Base-by-base conservation (phyloP, 35 echinoderm and acorn worm genomes). In the Apostichopus japonicus region DNA sequence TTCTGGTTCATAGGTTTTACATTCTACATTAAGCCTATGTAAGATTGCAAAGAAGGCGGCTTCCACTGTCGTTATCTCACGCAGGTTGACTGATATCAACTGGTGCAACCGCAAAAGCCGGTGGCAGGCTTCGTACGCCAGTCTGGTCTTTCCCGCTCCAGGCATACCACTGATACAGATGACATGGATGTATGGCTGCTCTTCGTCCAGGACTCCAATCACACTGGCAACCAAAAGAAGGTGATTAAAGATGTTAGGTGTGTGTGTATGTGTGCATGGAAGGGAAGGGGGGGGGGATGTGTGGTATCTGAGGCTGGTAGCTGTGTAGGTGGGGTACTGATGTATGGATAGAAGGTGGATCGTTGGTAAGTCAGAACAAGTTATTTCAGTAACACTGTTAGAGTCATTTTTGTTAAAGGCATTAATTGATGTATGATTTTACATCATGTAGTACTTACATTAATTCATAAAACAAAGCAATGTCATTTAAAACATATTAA, bases 81-180 rank as follows among this genome's bases (percentile, higher is more conserved):
- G 90, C 4, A 98, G 90, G 62, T 98, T 89, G 51, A 98, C 93
- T 53, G 93, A 93, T 77, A 95, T 92, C 23, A 98, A 78, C 78
- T 98, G 77, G 16, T 92, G 92, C 76, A 77, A 92, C 72, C 87
- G 81, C 23, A 76, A 17, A 56, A 94, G 90, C 13, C 94, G 89
- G 22, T 91, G 79, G 80, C 95, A 96, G 44, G 95, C 92, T 70
- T 99, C 97, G 10, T 96, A 95, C 0, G 97, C 97, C 23, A 99
- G 93, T n/a, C 97, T 73, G 4, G 97, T 99, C 86, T 96, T 99
- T 17, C 97, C 95, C 13, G 93, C 92, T 23, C 97, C 95, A 14
- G 97, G 93, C 91, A 96, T 94, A n/a, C 97, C 95, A 78, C 93
- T 93, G 72, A 99, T 95, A 53, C 97, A 96, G 57, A 95, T 61